Evolutionary conservation across 2,888 invertebrate genomes (phyloP).

Genomic region (Molanna angustata): DNA sequence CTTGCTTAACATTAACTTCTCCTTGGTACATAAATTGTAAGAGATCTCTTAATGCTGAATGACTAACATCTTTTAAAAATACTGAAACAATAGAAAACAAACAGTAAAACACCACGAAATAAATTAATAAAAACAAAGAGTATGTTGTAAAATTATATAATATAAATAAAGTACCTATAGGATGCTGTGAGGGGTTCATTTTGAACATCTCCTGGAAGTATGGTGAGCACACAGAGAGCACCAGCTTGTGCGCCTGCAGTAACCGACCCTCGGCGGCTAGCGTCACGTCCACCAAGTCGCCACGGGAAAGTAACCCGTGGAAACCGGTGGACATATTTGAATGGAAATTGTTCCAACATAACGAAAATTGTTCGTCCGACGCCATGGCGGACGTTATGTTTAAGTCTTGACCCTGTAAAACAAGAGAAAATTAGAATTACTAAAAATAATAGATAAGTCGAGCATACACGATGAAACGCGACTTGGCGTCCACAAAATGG

Average conservation of each 20-base stretch:
- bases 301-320: slow-evolving; percentile 67
- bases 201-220: slow-evolving; percentile 73
- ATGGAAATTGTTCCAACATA: slow-evolving; percentile 76
- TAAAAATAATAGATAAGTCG: background rate
- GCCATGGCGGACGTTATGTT: slow-evolving; percentile 55
- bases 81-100: slow-evolving; percentile 45
- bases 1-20: slow-evolving; percentile 70
- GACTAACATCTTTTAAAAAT: slow-evolving; percentile 69
- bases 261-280: slow-evolving; percentile 68
- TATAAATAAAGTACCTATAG: too few relatives aligned
- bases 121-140: too few relatives aligned
- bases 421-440: slow-evolving; percentile 5
- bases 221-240: slow-evolving; percentile 70
- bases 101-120: too few relatives aligned
- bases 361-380: slow-evolving; percentile 71
- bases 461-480: background rate
- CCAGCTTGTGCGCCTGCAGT: slow-evolving; percentile 69
- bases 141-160: background rate
- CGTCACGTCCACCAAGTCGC: slow-evolving; percentile 68
- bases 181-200: slow-evolving; percentile 67
- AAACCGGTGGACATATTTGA: slow-evolving; percentile 70
- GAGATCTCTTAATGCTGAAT: slow-evolving; percentile 66
- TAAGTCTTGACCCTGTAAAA: slow-evolving; percentile 13
- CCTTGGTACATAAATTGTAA: slow-evolving; percentile 72
- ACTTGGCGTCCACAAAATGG: background rate